A percentile compares a stretch with the other conserved stretches of the same genome.
Conservation (phyloP, 2,797 vertebrate genomes). For the Pteronotus mesoamericanus region DNA sequence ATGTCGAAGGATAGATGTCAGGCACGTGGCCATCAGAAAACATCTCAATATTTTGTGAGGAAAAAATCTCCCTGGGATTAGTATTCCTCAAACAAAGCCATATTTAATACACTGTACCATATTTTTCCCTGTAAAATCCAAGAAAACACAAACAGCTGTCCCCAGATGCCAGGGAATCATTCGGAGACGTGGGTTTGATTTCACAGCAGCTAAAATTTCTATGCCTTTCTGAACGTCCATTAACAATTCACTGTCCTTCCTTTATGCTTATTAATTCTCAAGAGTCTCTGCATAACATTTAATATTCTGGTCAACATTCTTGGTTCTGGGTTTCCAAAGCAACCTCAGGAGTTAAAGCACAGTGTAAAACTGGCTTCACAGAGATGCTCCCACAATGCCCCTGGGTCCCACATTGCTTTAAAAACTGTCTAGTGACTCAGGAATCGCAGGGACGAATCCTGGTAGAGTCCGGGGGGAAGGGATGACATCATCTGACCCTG, state of each 20-base stretch:
- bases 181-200: not conserved
- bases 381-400: not conserved
- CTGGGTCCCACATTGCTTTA: slow-evolving; percentile 7
- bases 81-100: not conserved
- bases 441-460: slow-evolving; percentile 14
- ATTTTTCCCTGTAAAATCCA: not conserved
- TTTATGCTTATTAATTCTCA: not conserved
- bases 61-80: not conserved
- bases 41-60: not conserved
- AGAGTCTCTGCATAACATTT: not conserved
- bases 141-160: not conserved
- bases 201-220: not conserved
- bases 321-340: not conserved
- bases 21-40: not conserved
- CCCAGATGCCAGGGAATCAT: not conserved
- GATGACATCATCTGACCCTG: not conserved
- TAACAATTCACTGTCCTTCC: not conserved
- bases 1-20: not conserved
- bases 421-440: slow-evolving; percentile 22
- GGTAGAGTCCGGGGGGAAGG: slow-evolving; percentile 18
- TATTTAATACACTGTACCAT: not conserved
- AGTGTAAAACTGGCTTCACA: not conserved
- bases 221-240: not conserved
- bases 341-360: not conserved
- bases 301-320: not conserved